A percentile compares a stretch with the other conserved stretches of the same genome.
Evolutionary conservation across 2,797 vertebrate species (phyloP).

Genomic region (Eulemur coronatus): DNA sequence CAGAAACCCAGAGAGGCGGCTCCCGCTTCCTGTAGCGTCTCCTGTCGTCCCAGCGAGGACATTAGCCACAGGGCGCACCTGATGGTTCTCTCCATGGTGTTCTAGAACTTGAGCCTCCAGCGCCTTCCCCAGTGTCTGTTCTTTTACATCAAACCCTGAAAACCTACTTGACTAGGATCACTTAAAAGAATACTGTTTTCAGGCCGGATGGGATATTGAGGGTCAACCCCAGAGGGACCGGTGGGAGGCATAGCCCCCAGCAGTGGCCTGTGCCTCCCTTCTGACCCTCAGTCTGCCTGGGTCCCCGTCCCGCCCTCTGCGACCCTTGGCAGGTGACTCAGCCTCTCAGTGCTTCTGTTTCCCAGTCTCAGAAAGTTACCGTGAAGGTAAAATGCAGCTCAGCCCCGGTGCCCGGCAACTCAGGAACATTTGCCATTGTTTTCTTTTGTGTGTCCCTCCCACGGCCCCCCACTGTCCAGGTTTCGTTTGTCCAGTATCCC

Average conservation of each 20-base stretch:
- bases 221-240: not conserved
- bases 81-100: not conserved
- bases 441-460: too few species aligned
- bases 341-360: not conserved
- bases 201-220: not conserved
- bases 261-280: accelerated
- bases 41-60: accelerated
- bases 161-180: accelerated
- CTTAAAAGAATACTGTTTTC: not conserved
- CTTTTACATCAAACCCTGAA: not conserved
- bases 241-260: not conserved
- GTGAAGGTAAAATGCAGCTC: accelerated
- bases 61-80: accelerated
- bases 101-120: not conserved
- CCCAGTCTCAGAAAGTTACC: accelerated
- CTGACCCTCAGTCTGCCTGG: not conserved
- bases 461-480: too few species aligned
- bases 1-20: not conserved
- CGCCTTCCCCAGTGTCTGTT: accelerated
- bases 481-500: accelerated
- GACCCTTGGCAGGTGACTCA: not conserved
- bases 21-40: accelerated
- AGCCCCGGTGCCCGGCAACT: accelerated
- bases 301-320: too few species aligned
- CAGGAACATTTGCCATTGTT: accelerated